Evolutionary conservation across 2,888 invertebrate genomes (phyloP), one percentile per base, ranked within the genome.

Genomic region (Drosophila yooni): DNA sequence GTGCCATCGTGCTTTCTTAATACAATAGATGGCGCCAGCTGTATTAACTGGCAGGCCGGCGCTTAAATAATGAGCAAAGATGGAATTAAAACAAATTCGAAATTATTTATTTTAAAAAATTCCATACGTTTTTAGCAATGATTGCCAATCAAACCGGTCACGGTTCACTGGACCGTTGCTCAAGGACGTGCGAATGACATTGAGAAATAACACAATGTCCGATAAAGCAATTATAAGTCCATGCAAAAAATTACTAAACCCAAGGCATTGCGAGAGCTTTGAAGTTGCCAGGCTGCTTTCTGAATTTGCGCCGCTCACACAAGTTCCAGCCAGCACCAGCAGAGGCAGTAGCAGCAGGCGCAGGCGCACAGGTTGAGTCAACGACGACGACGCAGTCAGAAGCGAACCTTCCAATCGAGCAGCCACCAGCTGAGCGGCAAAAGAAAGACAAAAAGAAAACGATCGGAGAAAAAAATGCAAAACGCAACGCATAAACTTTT

Each of bases 221-320:
- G 3, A 18, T 38, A 61, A 25, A 11, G 29, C 64, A 68, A 70
- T 69, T 34, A 62, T 33, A 38, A 52, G 40, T 38, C 43, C 38
- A 58, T 56, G 48, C 25, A 46, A 56, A 56, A 52, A 60, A 57
- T 62, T 36, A 48, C n/a, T 5, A 31, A 40, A 29, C 48, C 59
- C 36, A 53, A 56, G 36, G 36, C 63, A 21, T 38, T 46, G 52
- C 63, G 21, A 46, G 27, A 67, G 43, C 58, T 67, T 43, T 25
- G 58, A 71, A 78, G 73, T 79, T 79, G 79, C 51, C 76, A 52
- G 74, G 54, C 80, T 64, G 70, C 80, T 79, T 79, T 79, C 27
- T 15, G 38, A 5, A 40, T 59, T 52, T 34, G 10, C 46, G 34
- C 31, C 53, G 50, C 43, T 31, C 36, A 70, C 46, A 34, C 53